Evolutionary conservation across 2,113 vertebrate species (phyloP).

Genomic region (Colaptes auratus): DNA sequence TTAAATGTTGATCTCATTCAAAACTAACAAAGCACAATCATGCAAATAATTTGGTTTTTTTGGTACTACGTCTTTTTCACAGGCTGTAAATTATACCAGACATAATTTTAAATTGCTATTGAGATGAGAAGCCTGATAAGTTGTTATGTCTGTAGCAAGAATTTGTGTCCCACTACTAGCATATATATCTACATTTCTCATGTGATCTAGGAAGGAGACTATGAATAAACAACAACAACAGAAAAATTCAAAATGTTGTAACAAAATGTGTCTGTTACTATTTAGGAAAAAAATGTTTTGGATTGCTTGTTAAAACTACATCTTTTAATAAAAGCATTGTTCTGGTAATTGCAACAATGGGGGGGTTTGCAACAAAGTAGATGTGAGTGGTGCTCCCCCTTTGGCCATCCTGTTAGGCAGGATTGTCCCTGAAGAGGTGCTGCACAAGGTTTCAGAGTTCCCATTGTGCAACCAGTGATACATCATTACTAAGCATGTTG

Average conservation of each 20-base stretch:
- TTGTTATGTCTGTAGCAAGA: not conserved
- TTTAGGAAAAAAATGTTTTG: not conserved
- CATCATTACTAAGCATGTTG: not conserved
- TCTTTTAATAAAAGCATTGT: not conserved
- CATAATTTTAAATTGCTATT: conserved; percentile 2
- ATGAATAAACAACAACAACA: not conserved
- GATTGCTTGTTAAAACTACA: not conserved
- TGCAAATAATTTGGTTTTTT: not conserved
- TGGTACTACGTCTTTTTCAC: not conserved
- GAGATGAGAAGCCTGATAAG: not conserved
- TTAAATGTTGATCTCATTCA: not conserved
- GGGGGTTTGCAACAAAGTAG: not conserved
- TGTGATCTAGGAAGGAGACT: not conserved
- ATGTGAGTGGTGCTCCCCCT: not conserved
- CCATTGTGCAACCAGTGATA: not conserved
- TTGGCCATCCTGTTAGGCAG: not conserved
- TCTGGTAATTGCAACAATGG: not conserved
- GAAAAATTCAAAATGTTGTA: not conserved
- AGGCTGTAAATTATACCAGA: not conserved
- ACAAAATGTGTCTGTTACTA: not conserved
- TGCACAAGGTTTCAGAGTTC: not conserved
- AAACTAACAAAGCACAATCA: not conserved
- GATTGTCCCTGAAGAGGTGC: not conserved
- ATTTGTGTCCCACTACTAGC: not conserved
- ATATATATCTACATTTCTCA: not conserved